Evolutionary conservation across 2,797 vertebrate species (phyloP), one percentile per base, ranked within the genome.

Genomic region (Falco berigora): DNA sequence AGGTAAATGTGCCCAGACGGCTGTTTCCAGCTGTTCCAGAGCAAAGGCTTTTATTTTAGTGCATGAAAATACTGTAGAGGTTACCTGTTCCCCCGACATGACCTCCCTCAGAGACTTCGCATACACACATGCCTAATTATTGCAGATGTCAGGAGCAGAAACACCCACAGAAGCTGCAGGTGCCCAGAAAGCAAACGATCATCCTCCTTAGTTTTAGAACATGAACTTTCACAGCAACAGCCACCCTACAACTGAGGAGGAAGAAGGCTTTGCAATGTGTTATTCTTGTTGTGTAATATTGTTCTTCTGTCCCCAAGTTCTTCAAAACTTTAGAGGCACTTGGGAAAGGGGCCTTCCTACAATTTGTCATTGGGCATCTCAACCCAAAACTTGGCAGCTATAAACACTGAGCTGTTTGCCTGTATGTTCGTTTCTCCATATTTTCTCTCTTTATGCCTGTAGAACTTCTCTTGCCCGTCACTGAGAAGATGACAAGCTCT

Each of bases 331-430:
- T 8, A 0, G 34, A 55, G 8, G 19, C 6, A 19, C 16, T 81
- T 18, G 24, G 62, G 63, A 69, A 30, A 14, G 47, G 53, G 47
- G 11, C 18, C 44, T 25, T 84, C 66, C 68, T 62, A 16, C 9
- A 25, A 11, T 12, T 76, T 46, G 10, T 36, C 32, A 12, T 10
- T 32, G 79, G 66, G 13, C 17, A 56, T 53, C 66, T 84, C 58
- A 58, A 5, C 8, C 56, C 34, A 22, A 36, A 55, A 13, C 0
- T 2, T 53, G 32, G 40, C 55, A 50, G 17, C 30, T 59, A 42
- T 49, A 75, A 59, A 34, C 40, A 20, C 1, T 17, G 74, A 74
- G 16, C 8, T 0, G 0, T 53, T 80, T 44, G 16, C 20, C 10
- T 40, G 22, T 9, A 4, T n/a, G 27, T 9, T 69, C 3, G 1